phyloP scores from a whole-genome alignment of 2,888 invertebrate genomes.

The Drosophila dives region DNA sequence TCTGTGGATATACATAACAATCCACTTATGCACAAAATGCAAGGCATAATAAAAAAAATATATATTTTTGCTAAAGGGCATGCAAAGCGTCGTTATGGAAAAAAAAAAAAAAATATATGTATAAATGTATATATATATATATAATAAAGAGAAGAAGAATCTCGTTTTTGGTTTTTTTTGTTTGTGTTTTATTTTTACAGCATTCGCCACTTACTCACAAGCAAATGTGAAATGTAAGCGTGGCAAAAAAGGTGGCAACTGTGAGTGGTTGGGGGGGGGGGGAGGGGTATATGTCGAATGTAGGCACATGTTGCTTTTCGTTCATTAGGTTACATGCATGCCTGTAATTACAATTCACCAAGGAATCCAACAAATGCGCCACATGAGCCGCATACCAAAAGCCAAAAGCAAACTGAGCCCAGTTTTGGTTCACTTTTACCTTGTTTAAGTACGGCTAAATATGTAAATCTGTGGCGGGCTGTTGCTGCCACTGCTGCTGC shows the following conservation, averaged over 20 bases:
- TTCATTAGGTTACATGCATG: constrained; percentile 69
- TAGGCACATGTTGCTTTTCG: constrained; percentile 48
- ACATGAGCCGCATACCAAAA: constrained; percentile 23
- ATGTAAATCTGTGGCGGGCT: constrained; percentile 39
- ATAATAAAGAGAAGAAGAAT: not conserved
- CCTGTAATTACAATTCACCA: constrained; percentile 77
- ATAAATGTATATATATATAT: not conserved
- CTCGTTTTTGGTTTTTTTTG: constrained; percentile 21
- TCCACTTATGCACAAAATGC: not conserved
- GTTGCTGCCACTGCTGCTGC: not conserved
- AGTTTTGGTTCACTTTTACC: constrained; percentile 9
- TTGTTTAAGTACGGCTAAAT: constrained; percentile 26
- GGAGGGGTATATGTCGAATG: constrained; percentile 10
- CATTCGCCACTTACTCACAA: constrained; percentile 68
- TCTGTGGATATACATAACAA: not conserved
- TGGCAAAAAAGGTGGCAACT: not conserved
- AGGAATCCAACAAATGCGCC: constrained; percentile 55
- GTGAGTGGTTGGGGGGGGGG: not conserved
- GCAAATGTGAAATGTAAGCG: constrained; percentile 22
- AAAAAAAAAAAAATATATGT: not conserved
- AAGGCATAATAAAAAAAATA: not conserved
- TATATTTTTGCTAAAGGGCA: constrained; percentile 17
- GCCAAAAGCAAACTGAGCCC: constrained; percentile 14
- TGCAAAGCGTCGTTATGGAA: constrained; percentile 19
- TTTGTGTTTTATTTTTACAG: constrained; percentile 59